Percentiles rank a stretch among this genome's conserved stretches.
These are phyloP conservation scores for Pterostichus madidus DNA, from an alignment of 2,888 invertebrate species.

Conservation along the genomic window DNA sequence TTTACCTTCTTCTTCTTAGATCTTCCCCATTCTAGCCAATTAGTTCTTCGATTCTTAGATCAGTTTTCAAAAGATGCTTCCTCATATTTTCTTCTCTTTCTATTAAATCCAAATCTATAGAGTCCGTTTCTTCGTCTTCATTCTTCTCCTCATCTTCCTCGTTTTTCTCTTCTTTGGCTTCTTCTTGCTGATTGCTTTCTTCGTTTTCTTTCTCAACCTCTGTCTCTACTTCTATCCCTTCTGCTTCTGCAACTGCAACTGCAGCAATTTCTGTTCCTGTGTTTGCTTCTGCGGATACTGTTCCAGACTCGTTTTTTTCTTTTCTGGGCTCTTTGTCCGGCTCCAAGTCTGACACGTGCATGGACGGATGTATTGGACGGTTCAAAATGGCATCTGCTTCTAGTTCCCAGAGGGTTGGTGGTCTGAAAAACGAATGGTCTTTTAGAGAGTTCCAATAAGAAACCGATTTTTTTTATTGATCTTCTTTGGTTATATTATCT, in stretches of 20 bases:
- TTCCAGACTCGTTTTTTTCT: constrained; percentile 34
- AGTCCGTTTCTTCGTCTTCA: constrained; percentile 6
- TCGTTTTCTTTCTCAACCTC: constrained; percentile 24
- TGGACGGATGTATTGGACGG: constrained; percentile 78
- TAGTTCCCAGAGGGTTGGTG: constrained; percentile 82
- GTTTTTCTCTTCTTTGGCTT: background rate
- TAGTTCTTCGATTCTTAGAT: constrained; percentile 32
- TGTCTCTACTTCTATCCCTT: constrained; percentile 18
- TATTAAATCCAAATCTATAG: constrained; percentile 1
- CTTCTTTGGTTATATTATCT: background rate
- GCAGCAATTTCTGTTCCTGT: background rate
- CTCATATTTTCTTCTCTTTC: constrained; percentile 30
- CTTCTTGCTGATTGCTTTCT: background rate
- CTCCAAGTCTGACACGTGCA: constrained; percentile 75
- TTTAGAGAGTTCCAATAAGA: background rate
- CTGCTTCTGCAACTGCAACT: background rate
- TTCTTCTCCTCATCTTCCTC: background rate
- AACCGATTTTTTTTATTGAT: background rate
- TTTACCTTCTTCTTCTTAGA: constrained; percentile 3
- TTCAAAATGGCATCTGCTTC: constrained; percentile 82
- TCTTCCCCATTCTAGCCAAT: constrained; percentile 36
- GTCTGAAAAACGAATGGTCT: constrained; percentile 72
- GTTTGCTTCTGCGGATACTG: constrained; percentile 15
- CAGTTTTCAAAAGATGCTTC: background rate
- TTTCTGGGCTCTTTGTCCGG: constrained; percentile 76